Conservation (phyloP, 2,797 vertebrate genomes). For the Neosalanx taihuensis region DNA sequence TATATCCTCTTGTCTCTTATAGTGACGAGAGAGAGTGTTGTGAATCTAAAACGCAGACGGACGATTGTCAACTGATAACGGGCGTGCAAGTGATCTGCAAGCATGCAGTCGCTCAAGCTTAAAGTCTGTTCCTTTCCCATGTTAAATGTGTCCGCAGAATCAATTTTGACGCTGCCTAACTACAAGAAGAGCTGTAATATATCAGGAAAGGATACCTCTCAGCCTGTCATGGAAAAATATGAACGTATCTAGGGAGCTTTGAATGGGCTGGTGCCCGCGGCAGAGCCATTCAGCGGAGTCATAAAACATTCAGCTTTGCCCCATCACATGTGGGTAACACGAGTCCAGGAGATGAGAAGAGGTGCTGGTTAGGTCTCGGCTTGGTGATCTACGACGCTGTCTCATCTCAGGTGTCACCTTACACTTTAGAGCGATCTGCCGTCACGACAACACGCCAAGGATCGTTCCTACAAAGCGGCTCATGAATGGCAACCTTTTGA, state of each 20-base stretch:
- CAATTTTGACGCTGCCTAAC: no score
- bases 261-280: constrained; percentile 21
- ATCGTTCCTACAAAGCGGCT: no score
- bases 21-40: background rate
- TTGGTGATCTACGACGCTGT: constrained; percentile 16
- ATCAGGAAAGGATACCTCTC: background rate
- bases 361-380: background rate
- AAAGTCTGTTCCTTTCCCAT: no score
- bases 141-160: no score
- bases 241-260: background rate
- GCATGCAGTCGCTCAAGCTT: no score
- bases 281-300: constrained; percentile 30
- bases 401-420: constrained; percentile 30
- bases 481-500: no score
- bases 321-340: constrained; percentile 35
- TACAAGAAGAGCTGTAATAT: no score
- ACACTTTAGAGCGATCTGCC: background rate
- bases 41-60: no score
- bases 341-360: constrained; percentile 28
- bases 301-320: constrained; percentile 51
- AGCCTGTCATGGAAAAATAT: background rate
- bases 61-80: no score
- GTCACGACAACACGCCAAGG: no score
- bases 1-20: no score
- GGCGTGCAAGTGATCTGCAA: no score